Conservation (phyloP, 2,113 vertebrate genomes). For the Fregetta grallaria region DNA sequence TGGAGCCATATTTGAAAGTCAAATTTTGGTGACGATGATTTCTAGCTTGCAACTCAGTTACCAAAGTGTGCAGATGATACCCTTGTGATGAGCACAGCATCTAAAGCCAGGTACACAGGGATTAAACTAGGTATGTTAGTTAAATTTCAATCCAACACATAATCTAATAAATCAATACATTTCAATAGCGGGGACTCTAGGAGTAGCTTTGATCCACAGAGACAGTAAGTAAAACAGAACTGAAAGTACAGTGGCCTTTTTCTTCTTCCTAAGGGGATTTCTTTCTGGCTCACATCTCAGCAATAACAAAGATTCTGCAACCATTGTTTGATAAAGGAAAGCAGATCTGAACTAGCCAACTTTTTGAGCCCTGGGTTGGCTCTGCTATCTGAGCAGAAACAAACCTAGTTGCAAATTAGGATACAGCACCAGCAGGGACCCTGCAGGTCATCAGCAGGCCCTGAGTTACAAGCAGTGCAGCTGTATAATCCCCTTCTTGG, state of each 20-base stretch:
- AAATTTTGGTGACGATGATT: background rate
- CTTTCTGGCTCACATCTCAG: background rate
- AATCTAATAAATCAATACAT: background rate
- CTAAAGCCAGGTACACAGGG: background rate
- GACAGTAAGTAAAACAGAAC: background rate
- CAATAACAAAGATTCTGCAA: conserved; percentile 19
- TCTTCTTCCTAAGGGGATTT: background rate
- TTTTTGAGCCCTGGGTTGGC: conserved; percentile 3
- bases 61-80: background rate
- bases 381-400: conserved; percentile 30
- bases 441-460: conserved; percentile 28
- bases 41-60: background rate
- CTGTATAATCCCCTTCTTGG: conserved; percentile 15
- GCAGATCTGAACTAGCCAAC: conserved; percentile 8
- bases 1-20: background rate
- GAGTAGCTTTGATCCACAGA: background rate
- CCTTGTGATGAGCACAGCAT: background rate
- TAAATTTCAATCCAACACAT: background rate
- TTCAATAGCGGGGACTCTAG: background rate
- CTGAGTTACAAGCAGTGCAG: background rate
- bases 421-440: background rate
- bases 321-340: conserved; percentile 1
- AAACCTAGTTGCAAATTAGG: conserved; percentile 22
- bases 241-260: background rate
- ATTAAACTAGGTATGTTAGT: background rate